Evolutionary conservation across 37 sponge, comb jelly and placozoan species (phyloP), one percentile per base, ranked within the genome.

Genomic region (Diacarnus erythraeanus): DNA sequence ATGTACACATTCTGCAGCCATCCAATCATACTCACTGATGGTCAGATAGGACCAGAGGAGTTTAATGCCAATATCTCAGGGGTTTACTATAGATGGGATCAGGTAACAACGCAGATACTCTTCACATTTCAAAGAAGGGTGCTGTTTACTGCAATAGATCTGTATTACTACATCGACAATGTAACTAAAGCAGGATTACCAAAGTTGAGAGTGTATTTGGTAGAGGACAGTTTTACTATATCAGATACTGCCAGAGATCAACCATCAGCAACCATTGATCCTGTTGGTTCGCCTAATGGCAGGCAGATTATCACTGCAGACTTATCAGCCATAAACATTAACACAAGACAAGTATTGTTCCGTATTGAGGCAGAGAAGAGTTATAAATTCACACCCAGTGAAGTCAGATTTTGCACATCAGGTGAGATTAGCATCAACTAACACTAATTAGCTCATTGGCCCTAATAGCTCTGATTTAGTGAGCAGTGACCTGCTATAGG

Each of bases 1-100:
- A 3, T 41, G 6, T 71, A 71, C 71, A 39, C 42, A 21, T n/a
- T 20, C 42, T 71, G 71, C 71, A 71, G 8, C 26, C 42, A 71
- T 36, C 23, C 71, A 2, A 26, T 1, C 22, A 39, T n/a, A 71
- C 71, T 71, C 17, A 71, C 42, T 25, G 71, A 71, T 36, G n/a
- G 3, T 23, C 3, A 38, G 2, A 5, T 71, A 4, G 71, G 71
- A 36, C 42, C 71, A 1, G 15, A 12, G 42, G 17, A 35, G 66
- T 65, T 65, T 30, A 2, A 65, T 18, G 27, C 2, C 66, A 65
- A 2, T 5, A 30, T 34, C 66, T 6, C 31, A 31, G 33, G 2
- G 2, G 27, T 35, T 30, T 65, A 65, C 34, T 65, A 65, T 30
- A 3, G 2, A 17, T 65, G 66, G 66, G 33, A 30, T 17, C 27